Percentiles rank a stretch among this genome's conserved stretches.
phyloP scores from a whole-genome alignment of 2,113 vertebrate genomes.

The Polypterus bichir region DNA sequence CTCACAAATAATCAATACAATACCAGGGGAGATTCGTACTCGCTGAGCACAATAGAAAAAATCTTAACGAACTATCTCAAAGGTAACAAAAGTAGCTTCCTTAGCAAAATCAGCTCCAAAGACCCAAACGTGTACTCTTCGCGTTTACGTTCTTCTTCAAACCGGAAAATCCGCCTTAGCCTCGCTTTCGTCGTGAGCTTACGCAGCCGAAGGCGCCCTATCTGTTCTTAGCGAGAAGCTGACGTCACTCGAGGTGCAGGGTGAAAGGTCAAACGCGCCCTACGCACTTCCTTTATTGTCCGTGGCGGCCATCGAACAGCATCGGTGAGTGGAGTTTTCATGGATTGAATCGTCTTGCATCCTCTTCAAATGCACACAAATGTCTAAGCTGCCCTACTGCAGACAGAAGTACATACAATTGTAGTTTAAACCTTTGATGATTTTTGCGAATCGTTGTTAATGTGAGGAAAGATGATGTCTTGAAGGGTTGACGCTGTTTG shows the following conservation, averaged over 20 bases:
- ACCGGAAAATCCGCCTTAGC: too few relatives aligned
- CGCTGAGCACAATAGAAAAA: too few relatives aligned
- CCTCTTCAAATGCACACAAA: conserved; percentile 13
- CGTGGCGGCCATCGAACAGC: conserved; percentile 44
- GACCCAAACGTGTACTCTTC: too few relatives aligned
- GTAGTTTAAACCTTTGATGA: rapidly evolving
- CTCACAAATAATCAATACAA: too few relatives aligned
- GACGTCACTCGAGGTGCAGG: conserved; percentile 6
- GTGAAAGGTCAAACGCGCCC: conserved; percentile 40
- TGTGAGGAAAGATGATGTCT: neutral
- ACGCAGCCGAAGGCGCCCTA: too few relatives aligned
- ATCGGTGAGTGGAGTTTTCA: conserved; percentile 42
- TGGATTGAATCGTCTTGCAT: conserved; percentile 42
- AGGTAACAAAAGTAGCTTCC: too few relatives aligned
- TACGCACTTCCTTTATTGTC: conserved; percentile 51
- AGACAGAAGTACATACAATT: too few relatives aligned
- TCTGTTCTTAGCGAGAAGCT: conserved; percentile 6
- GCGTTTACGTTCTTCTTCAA: too few relatives aligned
- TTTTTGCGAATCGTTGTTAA: neutral
- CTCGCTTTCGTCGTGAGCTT: too few relatives aligned
- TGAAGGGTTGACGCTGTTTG: neutral
- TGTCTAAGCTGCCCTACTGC: neutral
- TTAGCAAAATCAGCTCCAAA: too few relatives aligned
- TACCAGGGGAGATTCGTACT: too few relatives aligned
- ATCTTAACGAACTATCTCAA: too few relatives aligned